Percentiles rank a stretch among this genome's conserved stretches.
Conservation (phyloP, 2,113 vertebrate genomes). For the Elgaria multicarinata region DNA sequence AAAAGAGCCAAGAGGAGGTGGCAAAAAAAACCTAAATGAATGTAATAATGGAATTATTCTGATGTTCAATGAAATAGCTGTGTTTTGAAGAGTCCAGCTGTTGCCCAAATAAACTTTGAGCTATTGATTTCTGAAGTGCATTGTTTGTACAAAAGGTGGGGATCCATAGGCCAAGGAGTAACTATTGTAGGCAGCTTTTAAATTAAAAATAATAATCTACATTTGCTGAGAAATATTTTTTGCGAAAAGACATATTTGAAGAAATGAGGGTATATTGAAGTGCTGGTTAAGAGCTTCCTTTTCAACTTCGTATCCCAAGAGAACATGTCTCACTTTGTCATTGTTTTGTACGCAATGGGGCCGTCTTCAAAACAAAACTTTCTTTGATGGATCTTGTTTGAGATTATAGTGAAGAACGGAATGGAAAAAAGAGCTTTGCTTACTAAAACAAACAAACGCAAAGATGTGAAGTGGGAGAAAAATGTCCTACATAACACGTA, state of each 20-base stretch:
- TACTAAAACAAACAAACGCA: slow-evolving; percentile 55
- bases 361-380: slow-evolving; percentile 54
- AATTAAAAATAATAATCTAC: background rate
- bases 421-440: slow-evolving; percentile 27
- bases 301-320: slow-evolving; percentile 44
- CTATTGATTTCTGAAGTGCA: background rate
- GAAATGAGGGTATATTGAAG: slow-evolving; percentile 32
- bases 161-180: background rate
- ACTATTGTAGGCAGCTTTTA: background rate
- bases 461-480: slow-evolving; percentile 29
- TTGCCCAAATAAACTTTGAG: background rate
- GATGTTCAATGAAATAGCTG: background rate
- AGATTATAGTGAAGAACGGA: slow-evolving; percentile 5
- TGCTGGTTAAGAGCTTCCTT: slow-evolving; percentile 21
- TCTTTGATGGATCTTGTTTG: slow-evolving; percentile 56
- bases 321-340: slow-evolving; percentile 25
- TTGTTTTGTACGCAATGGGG: slow-evolving; percentile 44
- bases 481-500: slow-evolving; percentile 19
- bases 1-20: background rate
- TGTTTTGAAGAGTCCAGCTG: background rate
- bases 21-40: background rate
- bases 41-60: background rate
- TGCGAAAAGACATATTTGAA: background rate
- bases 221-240: background rate
- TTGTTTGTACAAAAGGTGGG: background rate